Conservation (phyloP, 2,113 vertebrate genomes). For the Pseudolaguvia tuberculata region DNA sequence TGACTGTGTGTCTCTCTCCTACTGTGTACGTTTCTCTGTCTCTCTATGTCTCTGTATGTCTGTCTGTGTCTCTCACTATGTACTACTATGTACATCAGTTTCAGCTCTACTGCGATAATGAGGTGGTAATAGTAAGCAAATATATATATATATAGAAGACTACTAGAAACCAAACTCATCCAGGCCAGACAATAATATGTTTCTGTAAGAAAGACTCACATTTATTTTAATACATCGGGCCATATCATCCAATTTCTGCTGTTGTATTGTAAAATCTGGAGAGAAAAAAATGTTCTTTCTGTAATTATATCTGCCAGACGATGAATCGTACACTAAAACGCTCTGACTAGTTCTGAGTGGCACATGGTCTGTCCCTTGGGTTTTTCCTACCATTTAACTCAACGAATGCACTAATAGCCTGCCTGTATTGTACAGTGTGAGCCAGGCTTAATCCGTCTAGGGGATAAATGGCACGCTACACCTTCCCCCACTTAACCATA, state of each 20-base stretch:
- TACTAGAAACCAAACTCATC: neutral
- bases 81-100: too few relatives aligned
- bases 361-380: slow-evolving; percentile 9
- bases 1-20: too few relatives aligned
- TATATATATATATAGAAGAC: too few relatives aligned
- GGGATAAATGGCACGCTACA: slow-evolving; percentile 20
- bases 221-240: neutral
- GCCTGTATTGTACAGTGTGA: slow-evolving; percentile 19
- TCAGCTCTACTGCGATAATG: neutral
- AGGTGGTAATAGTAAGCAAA: neutral
- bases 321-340: neutral
- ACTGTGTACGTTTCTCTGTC: too few relatives aligned
- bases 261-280: neutral
- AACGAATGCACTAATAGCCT: slow-evolving; percentile 23
- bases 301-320: slow-evolving; percentile 5
- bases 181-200: neutral
- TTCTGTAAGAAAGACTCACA: neutral
- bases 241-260: neutral
- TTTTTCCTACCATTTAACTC: neutral
- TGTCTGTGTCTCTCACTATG: too few relatives aligned
- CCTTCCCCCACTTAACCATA: neutral
- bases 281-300: neutral
- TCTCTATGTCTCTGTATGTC: too few relatives aligned
- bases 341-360: slow-evolving; percentile 6
- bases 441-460: slow-evolving; percentile 11